These are phyloP conservation scores for Emydura subglobosa DNA, from an alignment of 2,113 vertebrate genomes.

Conservation along the genomic window DNA sequence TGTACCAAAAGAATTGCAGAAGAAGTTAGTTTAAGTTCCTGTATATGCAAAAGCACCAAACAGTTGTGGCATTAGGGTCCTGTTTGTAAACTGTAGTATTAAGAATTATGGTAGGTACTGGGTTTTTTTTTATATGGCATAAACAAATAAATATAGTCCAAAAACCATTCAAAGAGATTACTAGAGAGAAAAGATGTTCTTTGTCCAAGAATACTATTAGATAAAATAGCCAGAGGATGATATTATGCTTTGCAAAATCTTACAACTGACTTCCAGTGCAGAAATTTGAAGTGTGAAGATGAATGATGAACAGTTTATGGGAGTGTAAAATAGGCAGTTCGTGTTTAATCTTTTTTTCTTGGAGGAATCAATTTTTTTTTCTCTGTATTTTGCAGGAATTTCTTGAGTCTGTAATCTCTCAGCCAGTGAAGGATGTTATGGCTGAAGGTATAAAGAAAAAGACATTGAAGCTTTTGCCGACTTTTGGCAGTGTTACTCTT, in stretches of 20 bases:
- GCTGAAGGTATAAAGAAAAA: constrained; percentile 35
- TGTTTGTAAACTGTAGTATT: background rate
- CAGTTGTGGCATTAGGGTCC: background rate
- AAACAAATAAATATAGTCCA: background rate
- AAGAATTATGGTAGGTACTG: background rate
- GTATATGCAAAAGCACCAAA: background rate
- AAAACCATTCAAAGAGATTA: background rate
- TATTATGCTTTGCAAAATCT: background rate
- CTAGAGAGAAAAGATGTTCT: background rate
- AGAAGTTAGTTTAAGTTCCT: background rate
- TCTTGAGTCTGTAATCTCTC: constrained; percentile 12
- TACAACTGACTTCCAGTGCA: background rate
- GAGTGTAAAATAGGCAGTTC: background rate
- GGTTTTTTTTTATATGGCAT: background rate
- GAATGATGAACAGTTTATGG: constrained; percentile 8
- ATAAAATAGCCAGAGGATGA: background rate
- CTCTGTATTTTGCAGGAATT: constrained; percentile 45
- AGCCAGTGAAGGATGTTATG: background rate
- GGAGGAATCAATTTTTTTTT: background rate
- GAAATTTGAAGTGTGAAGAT: background rate
- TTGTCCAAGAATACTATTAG: constrained; percentile 22
- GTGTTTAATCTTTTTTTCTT: background rate
- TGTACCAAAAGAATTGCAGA: background rate
- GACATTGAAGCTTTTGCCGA: constrained; percentile 24
- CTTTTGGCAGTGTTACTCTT: background rate